A percentile compares a stretch with the other conserved stretches of the same genome.
Conservation (phyloP, 2,888 invertebrate species). For the Agrotis ipsilon region DNA sequence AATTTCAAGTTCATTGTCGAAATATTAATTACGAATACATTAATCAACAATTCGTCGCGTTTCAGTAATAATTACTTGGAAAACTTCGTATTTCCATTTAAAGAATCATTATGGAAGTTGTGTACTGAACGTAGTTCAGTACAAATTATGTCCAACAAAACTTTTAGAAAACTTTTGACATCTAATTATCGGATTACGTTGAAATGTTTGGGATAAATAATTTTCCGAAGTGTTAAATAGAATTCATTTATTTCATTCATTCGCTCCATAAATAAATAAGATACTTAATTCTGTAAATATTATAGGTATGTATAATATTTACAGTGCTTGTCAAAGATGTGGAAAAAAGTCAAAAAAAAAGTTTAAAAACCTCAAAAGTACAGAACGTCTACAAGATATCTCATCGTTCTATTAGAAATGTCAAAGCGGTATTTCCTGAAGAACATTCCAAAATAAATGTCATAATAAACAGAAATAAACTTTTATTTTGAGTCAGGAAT, state of each 20-base stretch:
- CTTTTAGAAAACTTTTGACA: constrained; percentile 34
- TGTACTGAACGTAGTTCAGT: constrained; percentile 12
- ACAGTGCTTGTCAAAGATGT: too few relatives aligned
- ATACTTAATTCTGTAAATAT: too few relatives aligned
- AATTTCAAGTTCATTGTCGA: constrained; percentile 10
- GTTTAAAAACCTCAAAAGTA: not conserved
- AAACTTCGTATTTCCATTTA: constrained; percentile 37
- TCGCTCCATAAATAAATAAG: too few relatives aligned
- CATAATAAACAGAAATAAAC: constrained; percentile 35
- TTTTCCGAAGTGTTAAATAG: not conserved
- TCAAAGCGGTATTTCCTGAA: constrained; percentile 27
- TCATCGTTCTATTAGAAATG: not conserved
- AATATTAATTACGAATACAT: constrained; percentile 24
- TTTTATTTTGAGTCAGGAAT: constrained; percentile 46
- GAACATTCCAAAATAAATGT: constrained; percentile 32
- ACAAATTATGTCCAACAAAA: constrained; percentile 24
- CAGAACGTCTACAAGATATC: not conserved
- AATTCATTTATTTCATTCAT: not conserved
- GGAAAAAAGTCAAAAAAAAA: too few relatives aligned
- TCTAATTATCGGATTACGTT: constrained; percentile 27
- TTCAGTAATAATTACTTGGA: constrained; percentile 26
- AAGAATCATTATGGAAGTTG: constrained; percentile 23
- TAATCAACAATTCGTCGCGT: constrained; percentile 10
- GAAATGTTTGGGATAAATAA: constrained; percentile 4
- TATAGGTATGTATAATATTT: too few relatives aligned